A percentile compares a stretch with the other conserved stretches of the same genome.
Evolutionary conservation across 2,113 vertebrate species (phyloP).

Genomic region (Callipepla squamata): DNA sequence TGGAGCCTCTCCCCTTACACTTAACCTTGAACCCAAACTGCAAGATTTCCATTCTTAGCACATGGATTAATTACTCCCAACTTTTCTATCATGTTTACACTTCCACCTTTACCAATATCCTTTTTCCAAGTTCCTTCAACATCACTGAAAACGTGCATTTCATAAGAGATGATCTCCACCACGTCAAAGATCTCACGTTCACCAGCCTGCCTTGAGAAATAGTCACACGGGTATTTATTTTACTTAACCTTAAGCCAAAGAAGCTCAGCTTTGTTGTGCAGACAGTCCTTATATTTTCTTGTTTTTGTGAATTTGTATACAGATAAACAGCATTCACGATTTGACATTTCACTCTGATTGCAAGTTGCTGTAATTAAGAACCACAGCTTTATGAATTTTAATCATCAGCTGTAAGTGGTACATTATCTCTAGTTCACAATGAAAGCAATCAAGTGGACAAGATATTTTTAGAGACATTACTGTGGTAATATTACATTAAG

Average conservation of each 20-base stretch:
- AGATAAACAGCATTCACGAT: slow-evolving; percentile 69
- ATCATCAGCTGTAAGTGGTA: slow-evolving; percentile 74
- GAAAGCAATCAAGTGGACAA: slow-evolving; percentile 74
- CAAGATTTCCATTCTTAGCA: neutral
- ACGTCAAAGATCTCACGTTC: neutral
- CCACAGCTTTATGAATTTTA: slow-evolving; percentile 75
- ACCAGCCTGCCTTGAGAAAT: neutral
- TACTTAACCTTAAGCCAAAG: slow-evolving; percentile 57
- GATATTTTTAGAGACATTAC: slow-evolving; percentile 75
- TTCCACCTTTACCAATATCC: neutral
- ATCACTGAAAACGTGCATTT: neutral
- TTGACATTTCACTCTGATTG: slow-evolving; percentile 74
- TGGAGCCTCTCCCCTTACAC: neutral
- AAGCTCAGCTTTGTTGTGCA: slow-evolving; percentile 47
- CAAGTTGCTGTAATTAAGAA: slow-evolving; percentile 74
- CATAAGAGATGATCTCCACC: neutral
- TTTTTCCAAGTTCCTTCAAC: neutral
- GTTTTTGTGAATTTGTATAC: slow-evolving; percentile 67
- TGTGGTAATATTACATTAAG: slow-evolving; percentile 72
- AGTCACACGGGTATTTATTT: slow-evolving; percentile 38
- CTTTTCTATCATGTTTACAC: slow-evolving; percentile 2
- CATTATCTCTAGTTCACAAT: slow-evolving; percentile 73
- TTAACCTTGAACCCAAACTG: slow-evolving; percentile 26
- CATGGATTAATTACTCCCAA: neutral
- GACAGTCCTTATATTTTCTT: slow-evolving; percentile 53